phyloP scores from a whole-genome alignment of 2,888 invertebrate genomes.

The Quadroppia sp. region DNA sequence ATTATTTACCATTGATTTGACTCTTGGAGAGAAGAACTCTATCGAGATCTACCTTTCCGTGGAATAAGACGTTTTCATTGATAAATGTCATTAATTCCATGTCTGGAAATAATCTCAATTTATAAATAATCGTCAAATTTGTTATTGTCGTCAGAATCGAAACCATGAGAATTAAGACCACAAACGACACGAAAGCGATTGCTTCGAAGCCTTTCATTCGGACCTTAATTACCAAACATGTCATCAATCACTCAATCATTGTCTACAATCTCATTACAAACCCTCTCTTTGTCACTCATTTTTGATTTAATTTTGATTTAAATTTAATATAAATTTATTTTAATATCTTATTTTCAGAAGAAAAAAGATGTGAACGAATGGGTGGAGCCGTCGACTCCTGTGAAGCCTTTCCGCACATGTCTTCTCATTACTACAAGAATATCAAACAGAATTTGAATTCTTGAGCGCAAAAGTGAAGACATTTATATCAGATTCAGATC shows the following conservation, averaged over 20 bases:
- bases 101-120: constrained; percentile 38
- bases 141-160: constrained; percentile 44
- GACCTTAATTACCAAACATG: background rate
- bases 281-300: background rate
- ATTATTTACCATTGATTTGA: constrained; percentile 23
- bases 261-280: background rate
- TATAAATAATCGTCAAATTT: constrained; percentile 40
- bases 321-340: too few species aligned
- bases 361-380: too few species aligned
- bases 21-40: constrained; percentile 35
- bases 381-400: too few species aligned
- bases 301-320: background rate
- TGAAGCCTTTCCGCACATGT: too few species aligned
- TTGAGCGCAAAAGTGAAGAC: too few species aligned
- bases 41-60: constrained; percentile 36
- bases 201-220: constrained; percentile 41
- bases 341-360: too few species aligned
- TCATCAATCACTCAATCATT: background rate
- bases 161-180: constrained; percentile 41
- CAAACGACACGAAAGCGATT: constrained; percentile 40
- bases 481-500: too few species aligned
- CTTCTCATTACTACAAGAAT: too few species aligned
- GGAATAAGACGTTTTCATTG: constrained; percentile 36
- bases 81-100: constrained; percentile 26
- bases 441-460: too few species aligned